Percentiles rank a stretch among this genome's conserved stretches.
Conservation (phyloP, 1,140 invertebrate species). For the Scaptomyza montana region DNA sequence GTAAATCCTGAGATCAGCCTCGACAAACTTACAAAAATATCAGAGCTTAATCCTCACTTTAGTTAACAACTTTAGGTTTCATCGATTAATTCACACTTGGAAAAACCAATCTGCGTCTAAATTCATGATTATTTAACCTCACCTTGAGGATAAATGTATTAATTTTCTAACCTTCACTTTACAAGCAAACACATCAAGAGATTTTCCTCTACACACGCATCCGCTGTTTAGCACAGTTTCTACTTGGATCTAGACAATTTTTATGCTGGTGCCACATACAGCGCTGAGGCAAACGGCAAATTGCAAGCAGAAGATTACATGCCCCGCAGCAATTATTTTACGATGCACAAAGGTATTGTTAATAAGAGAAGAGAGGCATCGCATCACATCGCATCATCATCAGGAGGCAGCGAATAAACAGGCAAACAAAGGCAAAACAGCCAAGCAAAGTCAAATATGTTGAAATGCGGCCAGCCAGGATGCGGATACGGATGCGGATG, state of each 20-base stretch:
- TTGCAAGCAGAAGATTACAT: conserved; percentile 79
- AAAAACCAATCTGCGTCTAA: too few species aligned
- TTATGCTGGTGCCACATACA: conserved; percentile 19
- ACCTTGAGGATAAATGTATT: conserved; percentile 26
- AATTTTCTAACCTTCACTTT: conserved; percentile 18
- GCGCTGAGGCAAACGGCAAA: conserved; percentile 30
- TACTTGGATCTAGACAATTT: conserved; percentile 15
- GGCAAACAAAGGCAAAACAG: conserved; percentile 64
- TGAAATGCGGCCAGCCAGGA: conserved; percentile 75
- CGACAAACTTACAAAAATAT: too few species aligned
- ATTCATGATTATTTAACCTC: not conserved
- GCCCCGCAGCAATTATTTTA: conserved; percentile 82
- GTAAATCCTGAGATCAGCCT: too few species aligned
- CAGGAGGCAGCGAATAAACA: conserved; percentile 58
- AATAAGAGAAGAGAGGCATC: conserved; percentile 29
- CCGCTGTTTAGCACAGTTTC: conserved; percentile 34
- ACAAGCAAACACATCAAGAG: not conserved
- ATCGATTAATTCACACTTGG: too few species aligned
- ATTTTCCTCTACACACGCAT: conserved; percentile 42
- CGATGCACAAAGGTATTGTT: conserved; percentile 83
- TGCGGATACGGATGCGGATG: conserved; percentile 24
- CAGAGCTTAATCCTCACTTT: not conserved
- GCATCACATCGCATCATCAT: not conserved
- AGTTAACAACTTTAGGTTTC: too few species aligned
- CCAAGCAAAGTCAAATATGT: conserved; percentile 80